phyloP scores from a whole-genome alignment of 2,797 vertebrate species.

The Craterocephalus amniculus region DNA sequence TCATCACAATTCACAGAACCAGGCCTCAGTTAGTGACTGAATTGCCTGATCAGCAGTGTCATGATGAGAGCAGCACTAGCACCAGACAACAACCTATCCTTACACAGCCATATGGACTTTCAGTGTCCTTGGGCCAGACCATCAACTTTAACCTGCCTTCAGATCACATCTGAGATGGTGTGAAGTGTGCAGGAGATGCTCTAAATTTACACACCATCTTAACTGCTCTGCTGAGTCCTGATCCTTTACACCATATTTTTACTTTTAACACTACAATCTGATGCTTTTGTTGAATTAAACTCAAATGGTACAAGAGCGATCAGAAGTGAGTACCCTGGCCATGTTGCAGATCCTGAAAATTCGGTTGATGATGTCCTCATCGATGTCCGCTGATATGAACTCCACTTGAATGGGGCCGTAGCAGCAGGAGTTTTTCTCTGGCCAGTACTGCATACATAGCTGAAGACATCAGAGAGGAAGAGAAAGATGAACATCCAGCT shows the following conservation, averaged over 20 bases:
- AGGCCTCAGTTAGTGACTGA: neutral
- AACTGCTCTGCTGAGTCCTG: neutral
- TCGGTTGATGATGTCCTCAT: constrained; percentile 96
- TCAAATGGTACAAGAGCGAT: neutral
- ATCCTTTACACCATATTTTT: neutral
- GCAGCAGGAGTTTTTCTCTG: constrained; percentile 94
- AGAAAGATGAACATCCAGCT: neutral
- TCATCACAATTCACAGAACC: neutral
- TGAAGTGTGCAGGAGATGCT: neutral
- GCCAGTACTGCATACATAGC: constrained; percentile 99
- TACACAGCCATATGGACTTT: too few species aligned
- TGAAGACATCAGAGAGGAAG: constrained; percentile 50
- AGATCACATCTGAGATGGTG: neutral
- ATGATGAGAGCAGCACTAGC: neutral
- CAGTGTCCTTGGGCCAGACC: neutral
- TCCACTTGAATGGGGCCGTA: constrained; percentile 97
- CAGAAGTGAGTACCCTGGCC: constrained; percentile 87
- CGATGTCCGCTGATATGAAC: constrained; percentile 96
- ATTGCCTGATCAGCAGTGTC: neutral
- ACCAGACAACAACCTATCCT: too few species aligned
- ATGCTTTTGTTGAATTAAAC: neutral
- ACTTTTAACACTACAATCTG: neutral
- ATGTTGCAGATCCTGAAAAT: constrained; percentile 99
- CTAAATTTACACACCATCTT: neutral
- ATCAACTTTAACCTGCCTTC: neutral